Base-by-base conservation (phyloP, 2,797 vertebrate genomes). In the Spondyliosoma cantharus region DNA sequence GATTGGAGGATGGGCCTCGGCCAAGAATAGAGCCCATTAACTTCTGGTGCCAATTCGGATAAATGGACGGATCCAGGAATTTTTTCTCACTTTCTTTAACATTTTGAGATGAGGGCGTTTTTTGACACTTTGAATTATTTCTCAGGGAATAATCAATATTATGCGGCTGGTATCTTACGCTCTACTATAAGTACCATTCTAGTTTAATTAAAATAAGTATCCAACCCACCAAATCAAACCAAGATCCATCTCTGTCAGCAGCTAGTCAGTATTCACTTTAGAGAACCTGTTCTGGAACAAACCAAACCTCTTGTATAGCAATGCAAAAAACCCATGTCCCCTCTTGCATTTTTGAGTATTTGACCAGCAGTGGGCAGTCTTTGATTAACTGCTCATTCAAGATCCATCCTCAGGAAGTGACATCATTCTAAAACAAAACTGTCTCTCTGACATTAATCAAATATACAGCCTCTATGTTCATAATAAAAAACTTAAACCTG, bases 361-460 rank as follows among this genome's bases (percentile, higher is more conserved):
- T 58, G 8, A 65, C 77, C 82, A 78, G 46, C 24, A 79, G 76
- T 37, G 37, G 81, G 76, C 78, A 84, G 58, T 76, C 12, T 71
- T 69, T 27, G 4, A 79, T 50, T 53, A 52, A 52, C 6, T 46
- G 15, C 3, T 2, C 7, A 45, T 62, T 60, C 12, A 58, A 62
- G 24, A 49, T 32, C 24, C 7, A 42, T 58, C 19, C 22, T 63
- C 4, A 68, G 29, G n/a, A 64, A 53, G 20, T 46, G 42, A 61
- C 14, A 4, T 43, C n/a, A 65, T 58, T 15, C 14, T 43, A 17
- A 54, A 50, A 52, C 17, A 60, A 17, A 25, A 22, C 53, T 27
- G 43, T 24, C 12, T 78, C 57, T 68, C 37, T 70, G n/a, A 78
- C 71, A 72, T 32, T 22, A 74, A 62, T 22, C 3, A 71, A 65